A percentile compares a stretch with the other conserved stretches of the same genome.
Evolutionary conservation across 1,140 invertebrate genomes (phyloP).

Genomic region (Drosophila auraria): DNA sequence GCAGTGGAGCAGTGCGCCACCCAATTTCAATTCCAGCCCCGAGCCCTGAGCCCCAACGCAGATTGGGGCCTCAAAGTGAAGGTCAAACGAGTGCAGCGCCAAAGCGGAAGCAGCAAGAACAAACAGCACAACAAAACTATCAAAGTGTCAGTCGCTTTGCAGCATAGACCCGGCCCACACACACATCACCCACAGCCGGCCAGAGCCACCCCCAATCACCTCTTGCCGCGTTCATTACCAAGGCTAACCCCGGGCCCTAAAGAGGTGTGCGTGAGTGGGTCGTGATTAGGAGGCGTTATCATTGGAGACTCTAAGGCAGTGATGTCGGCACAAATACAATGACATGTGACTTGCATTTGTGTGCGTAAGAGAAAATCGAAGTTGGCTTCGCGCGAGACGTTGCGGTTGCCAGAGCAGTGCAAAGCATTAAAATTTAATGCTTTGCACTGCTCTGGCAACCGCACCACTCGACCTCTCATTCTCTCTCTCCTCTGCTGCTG

Average conservation of each 20-base stretch:
- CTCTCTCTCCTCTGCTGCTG: no score
- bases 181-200: neutral
- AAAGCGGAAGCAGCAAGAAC: constrained; percentile 55
- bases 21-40: constrained; percentile 14
- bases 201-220: constrained; percentile 10
- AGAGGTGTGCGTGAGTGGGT: constrained; percentile 27
- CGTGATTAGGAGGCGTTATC: constrained; percentile 1
- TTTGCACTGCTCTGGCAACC: no score
- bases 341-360: no score
- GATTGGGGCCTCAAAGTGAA: constrained; percentile 63
- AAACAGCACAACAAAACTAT: constrained; percentile 61
- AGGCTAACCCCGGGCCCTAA: constrained; percentile 42
- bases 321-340: no score
- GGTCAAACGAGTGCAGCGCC: constrained; percentile 71
- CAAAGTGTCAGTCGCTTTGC: constrained; percentile 59
- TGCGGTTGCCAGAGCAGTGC: no score
- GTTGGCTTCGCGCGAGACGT: no score
- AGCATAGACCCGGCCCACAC: constrained; percentile 53
- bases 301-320: no score
- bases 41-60: constrained; percentile 22
- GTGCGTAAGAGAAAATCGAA: no score
- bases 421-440: no score
- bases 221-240: constrained; percentile 61
- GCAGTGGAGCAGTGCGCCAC: constrained; percentile 50
- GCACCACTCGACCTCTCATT: no score